Base-by-base conservation (phyloP, 2,888 invertebrate genomes). In the Theristus sp. region DNA sequence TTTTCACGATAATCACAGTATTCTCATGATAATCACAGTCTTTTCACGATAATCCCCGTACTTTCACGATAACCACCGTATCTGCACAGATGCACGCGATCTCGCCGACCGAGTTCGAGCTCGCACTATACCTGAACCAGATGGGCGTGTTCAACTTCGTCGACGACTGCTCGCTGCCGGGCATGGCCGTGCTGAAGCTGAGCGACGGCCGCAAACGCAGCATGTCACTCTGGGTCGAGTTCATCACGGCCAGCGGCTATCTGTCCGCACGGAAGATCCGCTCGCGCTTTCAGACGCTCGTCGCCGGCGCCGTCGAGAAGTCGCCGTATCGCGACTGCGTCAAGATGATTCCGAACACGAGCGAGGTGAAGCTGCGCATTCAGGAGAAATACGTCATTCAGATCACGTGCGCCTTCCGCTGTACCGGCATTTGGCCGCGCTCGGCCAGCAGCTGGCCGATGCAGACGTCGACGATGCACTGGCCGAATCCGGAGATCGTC, bases 141-240 rank as follows among this genome's bases (percentile, higher is more conserved):
- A 93, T 93, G 93, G 91, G 91, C 1, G 93, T 93, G 30, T 83
- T 93, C 70, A 93, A 93, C 75, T 93, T 93, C 74, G 91, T 93
- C 61, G 93, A 94, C 76, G 91, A 93, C 75, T 91, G 91, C 1
- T 85, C 87, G 0, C 76, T 89, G 66, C 54, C 57, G 20, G 89
- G 90, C n/a, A 89, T 89, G 77, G 89, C 91, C 25, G 90, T 91
- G 54, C 80, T 93, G 49, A 93, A 93, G 76, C 80, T 91, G 57
- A 87, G 87, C 80, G 91, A 91, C 79, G 91, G 91, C 61, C 82
- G 91, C 65, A 93, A 93, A 75, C 82, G 93, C 56, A 90, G 90
- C 68, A 93, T 93, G 91, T 91, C 91, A 0, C 80, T 93, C 3
- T 93, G 91, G 91, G 91, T 93, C 56, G 91, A 93, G 78, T 93